Conservation (phyloP, 2,888 invertebrate species). For the Dermolepida albohirtum region DNA sequence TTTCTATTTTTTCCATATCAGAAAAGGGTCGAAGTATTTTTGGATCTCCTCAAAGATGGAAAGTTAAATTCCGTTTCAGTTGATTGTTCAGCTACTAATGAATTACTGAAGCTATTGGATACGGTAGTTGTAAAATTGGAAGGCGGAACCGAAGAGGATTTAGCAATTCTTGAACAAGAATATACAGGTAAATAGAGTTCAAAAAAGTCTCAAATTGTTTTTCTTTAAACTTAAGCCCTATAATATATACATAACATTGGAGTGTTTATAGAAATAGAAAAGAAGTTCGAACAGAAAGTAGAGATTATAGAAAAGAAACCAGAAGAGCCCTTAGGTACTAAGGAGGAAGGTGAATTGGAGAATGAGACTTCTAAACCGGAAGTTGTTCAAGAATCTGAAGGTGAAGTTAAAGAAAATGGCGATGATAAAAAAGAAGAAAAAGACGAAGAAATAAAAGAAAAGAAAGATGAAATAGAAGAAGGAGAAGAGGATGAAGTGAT, state of each 20-base stretch:
- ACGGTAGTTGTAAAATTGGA: constrained; percentile 97
- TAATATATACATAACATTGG: neutral
- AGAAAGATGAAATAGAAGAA: constrained; percentile 55
- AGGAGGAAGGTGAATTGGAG: constrained; percentile 57
- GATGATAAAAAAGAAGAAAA: constrained; percentile 41
- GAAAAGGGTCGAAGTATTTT: constrained; percentile 90
- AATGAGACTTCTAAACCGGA: constrained; percentile 51
- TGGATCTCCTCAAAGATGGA: constrained; percentile 81
- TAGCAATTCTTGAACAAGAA: constrained; percentile 85
- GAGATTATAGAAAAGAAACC: constrained; percentile 54
- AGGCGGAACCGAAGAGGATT: constrained; percentile 90
- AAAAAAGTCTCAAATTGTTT: too few relatives aligned
- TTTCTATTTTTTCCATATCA: constrained; percentile 60
- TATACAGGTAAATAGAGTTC: constrained; percentile 58
- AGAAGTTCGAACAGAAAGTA: constrained; percentile 57
- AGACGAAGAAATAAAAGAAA: constrained; percentile 37
- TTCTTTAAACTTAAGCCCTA: neutral
- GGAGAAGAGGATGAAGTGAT: constrained; percentile 53
- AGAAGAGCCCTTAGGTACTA: constrained; percentile 54
- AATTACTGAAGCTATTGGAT: constrained; percentile 89
- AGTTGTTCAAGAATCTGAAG: constrained; percentile 11
- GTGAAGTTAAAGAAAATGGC: constrained; percentile 44
- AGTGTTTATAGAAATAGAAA: constrained; percentile 55
- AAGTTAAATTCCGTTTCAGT: constrained; percentile 83
- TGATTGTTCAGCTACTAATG: constrained; percentile 86